Conservation (phyloP, 2,888 invertebrate species). For the Allophyes oxyacanthae region DNA sequence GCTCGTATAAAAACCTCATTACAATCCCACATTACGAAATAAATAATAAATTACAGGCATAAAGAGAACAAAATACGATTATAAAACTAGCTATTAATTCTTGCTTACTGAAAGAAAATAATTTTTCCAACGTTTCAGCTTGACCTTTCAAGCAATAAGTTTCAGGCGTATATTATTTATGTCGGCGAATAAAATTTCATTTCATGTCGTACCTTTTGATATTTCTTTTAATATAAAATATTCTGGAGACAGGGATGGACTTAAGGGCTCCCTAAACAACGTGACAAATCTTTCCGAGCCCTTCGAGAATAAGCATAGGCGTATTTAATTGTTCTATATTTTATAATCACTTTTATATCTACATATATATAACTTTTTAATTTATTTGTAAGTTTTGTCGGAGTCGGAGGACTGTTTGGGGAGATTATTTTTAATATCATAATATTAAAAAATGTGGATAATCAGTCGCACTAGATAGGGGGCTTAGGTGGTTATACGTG, state of each 20-base stretch:
- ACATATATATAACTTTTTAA: too few species aligned
- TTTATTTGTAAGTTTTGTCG: too few species aligned
- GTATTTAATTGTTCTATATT: background rate
- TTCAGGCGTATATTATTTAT: constrained; percentile 27
- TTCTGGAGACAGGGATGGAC: background rate
- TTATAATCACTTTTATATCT: too few species aligned
- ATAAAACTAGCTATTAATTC: constrained; percentile 28
- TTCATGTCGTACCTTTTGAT: constrained; percentile 18
- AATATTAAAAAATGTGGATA: too few species aligned
- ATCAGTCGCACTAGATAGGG: too few species aligned
- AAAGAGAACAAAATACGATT: constrained; percentile 31
- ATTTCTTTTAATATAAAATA: constrained; percentile 14
- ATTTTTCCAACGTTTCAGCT: constrained; percentile 18
- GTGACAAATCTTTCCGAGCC: too few species aligned
- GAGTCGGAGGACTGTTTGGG: too few species aligned
- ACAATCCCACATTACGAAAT: constrained; percentile 5
- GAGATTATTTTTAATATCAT: too few species aligned
- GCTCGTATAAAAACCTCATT: constrained; percentile 5
- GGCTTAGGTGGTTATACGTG: too few species aligned
- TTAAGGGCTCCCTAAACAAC: too few species aligned
- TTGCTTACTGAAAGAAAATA: constrained; percentile 24
- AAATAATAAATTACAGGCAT: constrained; percentile 29
- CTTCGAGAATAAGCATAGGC: background rate
- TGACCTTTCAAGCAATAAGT: constrained; percentile 49
- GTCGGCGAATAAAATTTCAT: constrained; percentile 28